Evolutionary conservation across 2,888 invertebrate genomes (phyloP), one percentile per base, ranked within the genome.

Genomic region (Morpho deidamia): DNA sequence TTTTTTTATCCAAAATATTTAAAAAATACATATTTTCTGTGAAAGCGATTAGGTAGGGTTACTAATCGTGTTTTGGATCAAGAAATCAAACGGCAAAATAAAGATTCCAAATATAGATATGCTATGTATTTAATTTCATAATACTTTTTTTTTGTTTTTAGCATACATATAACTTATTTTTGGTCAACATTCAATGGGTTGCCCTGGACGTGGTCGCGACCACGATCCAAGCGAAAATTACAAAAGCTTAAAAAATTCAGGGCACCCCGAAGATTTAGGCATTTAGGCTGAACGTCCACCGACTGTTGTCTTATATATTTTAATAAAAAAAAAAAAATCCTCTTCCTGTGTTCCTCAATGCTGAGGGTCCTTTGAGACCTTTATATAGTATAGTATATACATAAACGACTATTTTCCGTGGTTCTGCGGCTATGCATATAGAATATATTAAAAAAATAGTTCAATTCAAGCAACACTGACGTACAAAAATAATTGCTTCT

Each of bases 121-220:
- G 49, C 49, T 60, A 53, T 56, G 34, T 54, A 38, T 56, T 59
- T 44, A 60, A 56, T 60, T 62, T 54, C 50, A 58, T 62, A 58
- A 58, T 60, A 58, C 60, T 59, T 57, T 47, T 43, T 39, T 46
- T 45, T 35, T 11, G 35, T 35, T 37, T 51, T 46, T 41, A 55
- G 57, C 59, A 55, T 55, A 56, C 59, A 53, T 56, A 52, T 53
- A 60, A 58, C 49, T 56, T 57, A 44, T 59, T 60, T 60, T 62
- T 62, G 61, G 61, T 60, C 61, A 60, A 60, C 55, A 55, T 55
- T 53, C 35, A 56, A 43, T 35, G 44, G 61, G 48, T 42, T 40
- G 57, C 58, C 56, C 50, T 49, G 49, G 42, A 39, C 44, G 55
- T 49, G 53, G 51, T 51, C 49, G 50, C 49, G 50, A 55, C 57